Conservation (phyloP, 2,113 vertebrate species). For the Platichthys stellatus region DNA sequence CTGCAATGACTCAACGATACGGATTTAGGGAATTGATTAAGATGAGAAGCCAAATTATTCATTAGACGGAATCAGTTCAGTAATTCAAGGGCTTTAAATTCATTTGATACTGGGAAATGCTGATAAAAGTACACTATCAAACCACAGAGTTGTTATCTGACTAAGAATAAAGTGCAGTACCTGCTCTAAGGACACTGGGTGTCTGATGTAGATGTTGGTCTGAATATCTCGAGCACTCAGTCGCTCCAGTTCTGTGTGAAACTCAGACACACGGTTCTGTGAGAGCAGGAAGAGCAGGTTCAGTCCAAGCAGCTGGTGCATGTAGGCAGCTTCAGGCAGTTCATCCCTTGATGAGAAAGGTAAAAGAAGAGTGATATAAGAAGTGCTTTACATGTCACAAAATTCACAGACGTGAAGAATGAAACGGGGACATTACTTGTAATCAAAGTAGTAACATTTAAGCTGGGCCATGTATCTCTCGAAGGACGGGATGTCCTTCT, state of each 20-base stretch:
- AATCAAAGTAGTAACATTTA: slow-evolving; percentile 97
- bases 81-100: too few relatives aligned
- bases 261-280: slow-evolving; percentile 95
- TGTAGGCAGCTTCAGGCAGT: slow-evolving; percentile 90
- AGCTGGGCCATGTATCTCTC: slow-evolving; percentile 96
- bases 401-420: background rate
- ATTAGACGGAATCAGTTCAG: too few relatives aligned
- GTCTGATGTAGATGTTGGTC: slow-evolving; percentile 95
- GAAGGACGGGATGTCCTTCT: slow-evolving; percentile 94
- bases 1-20: too few relatives aligned
- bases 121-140: background rate
- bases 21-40: too few relatives aligned
- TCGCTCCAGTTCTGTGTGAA: slow-evolving; percentile 95
- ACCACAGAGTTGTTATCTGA: background rate
- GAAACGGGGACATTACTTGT: slow-evolving; percentile 86
- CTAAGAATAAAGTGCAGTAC: slow-evolving; percentile 39
- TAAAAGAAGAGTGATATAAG: background rate
- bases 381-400: background rate
- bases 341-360: slow-evolving; percentile 83
- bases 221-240: slow-evolving; percentile 92
- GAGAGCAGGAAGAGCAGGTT: slow-evolving; percentile 96
- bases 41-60: too few relatives aligned
- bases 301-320: slow-evolving; percentile 92
- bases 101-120: background rate
- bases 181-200: slow-evolving; percentile 92